Percentiles rank a stretch among this genome's conserved stretches.
Conservation (phyloP, 2,797 vertebrate species). For the Graptemys geographica region DNA sequence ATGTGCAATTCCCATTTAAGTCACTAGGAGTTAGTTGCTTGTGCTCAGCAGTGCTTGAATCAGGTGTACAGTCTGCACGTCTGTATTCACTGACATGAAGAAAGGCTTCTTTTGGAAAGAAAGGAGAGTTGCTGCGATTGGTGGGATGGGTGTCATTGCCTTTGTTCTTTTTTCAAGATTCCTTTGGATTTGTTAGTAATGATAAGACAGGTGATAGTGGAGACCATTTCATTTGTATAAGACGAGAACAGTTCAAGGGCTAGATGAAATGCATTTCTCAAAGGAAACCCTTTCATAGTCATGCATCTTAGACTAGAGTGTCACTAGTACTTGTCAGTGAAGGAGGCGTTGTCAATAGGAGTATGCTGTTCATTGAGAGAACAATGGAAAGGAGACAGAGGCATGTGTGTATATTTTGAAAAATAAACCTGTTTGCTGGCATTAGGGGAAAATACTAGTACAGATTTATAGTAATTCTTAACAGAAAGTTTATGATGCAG, state of each 20-base stretch:
- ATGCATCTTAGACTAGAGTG: neutral
- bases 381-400: neutral
- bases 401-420: neutral
- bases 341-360: rapidly evolving
- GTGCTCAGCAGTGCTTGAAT: rapidly evolving
- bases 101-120: neutral
- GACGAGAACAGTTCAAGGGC: neutral
- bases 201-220: neutral
- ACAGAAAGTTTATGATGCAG: neutral
- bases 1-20: neutral
- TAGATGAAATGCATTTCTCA: neutral
- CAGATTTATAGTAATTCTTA: neutral
- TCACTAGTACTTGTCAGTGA: rapidly evolving
- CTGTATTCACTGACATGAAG: neutral
- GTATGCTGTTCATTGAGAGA: neutral
- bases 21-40: neutral
- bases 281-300: neutral
- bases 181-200: neutral
- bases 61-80: rapidly evolving
- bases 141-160: neutral
- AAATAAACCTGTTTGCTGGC: neutral
- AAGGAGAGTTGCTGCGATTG: neutral
- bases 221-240: neutral
- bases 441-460: neutral
- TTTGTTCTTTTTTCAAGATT: neutral